Conservation (phyloP, 2,888 invertebrate species). For the Phortica okadai region DNA sequence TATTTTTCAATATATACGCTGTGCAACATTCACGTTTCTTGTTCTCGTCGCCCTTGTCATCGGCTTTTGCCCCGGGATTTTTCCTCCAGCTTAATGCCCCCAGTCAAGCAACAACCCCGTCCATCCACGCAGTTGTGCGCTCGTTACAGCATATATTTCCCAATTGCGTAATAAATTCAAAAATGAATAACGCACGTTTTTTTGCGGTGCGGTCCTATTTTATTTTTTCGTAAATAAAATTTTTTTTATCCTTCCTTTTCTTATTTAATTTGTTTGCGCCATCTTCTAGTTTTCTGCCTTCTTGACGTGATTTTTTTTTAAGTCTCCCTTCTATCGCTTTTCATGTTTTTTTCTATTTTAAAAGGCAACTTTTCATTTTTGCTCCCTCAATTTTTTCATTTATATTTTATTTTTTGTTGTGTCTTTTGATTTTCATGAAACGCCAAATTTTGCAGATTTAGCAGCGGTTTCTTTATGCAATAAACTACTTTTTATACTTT, state of each 20-base stretch:
- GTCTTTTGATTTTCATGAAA: background rate
- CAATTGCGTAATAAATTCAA: slow-evolving; percentile 70
- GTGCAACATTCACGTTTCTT: background rate
- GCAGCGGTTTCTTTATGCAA: too few species aligned
- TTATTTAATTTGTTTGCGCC: background rate
- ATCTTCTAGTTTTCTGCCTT: background rate
- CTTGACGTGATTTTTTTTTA: background rate
- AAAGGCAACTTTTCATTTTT: background rate
- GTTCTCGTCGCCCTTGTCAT: background rate
- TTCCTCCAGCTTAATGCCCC: background rate
- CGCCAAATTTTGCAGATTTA: too few species aligned
- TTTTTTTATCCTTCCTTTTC: background rate
- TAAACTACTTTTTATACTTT: too few species aligned
- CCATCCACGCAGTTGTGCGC: background rate
- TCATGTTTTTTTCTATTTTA: background rate
- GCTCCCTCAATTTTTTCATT: background rate
- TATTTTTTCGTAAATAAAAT: slow-evolving; percentile 24
- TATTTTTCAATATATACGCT: slow-evolving; percentile 20
- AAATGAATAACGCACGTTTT: slow-evolving; percentile 71
- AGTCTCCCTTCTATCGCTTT: background rate
- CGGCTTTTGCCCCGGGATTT: background rate
- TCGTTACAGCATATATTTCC: slow-evolving; percentile 44
- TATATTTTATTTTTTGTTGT: background rate
- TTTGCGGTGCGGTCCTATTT: slow-evolving; percentile 54
- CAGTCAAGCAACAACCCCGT: too few species aligned